Percentiles rank a stretch among this genome's conserved stretches.
These are phyloP conservation scores for Pseudorhombus dupliciocellatus DNA, from an alignment of 2,113 vertebrate genomes.

Conservation along the genomic window DNA sequence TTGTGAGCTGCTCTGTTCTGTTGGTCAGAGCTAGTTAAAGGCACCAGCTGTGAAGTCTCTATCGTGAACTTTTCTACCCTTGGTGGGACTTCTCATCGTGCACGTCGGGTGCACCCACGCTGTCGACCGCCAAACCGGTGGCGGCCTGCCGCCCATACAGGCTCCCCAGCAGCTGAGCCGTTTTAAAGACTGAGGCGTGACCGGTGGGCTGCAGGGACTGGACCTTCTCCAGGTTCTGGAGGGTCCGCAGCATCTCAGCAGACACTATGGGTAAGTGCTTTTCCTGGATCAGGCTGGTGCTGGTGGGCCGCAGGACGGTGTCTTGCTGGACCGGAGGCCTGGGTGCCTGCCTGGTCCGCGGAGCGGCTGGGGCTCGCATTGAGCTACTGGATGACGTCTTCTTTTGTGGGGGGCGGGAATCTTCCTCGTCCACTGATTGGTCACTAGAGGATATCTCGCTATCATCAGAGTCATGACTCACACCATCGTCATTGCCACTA, in stretches of 20 bases:
- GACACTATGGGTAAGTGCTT: constrained; percentile 84
- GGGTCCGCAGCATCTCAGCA: constrained; percentile 89
- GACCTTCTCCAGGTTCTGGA: constrained; percentile 86
- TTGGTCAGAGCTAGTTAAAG: constrained; percentile 82
- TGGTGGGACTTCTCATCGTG: constrained; percentile 21
- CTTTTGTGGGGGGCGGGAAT: constrained; percentile 47
- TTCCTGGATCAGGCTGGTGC: constrained; percentile 84
- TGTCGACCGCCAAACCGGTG: constrained; percentile 27
- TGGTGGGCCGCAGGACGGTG: constrained; percentile 74
- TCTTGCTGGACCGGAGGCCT: constrained; percentile 53
- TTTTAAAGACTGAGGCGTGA: constrained; percentile 90
- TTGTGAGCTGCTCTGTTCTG: constrained; percentile 20
- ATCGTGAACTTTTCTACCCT: constrained; percentile 83
- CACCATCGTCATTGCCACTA: constrained; percentile 57
- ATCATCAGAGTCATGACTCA: constrained; percentile 66
- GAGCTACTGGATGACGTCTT: constrained; percentile 10
- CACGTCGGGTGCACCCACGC: constrained; percentile 63
- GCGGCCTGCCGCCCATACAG: constrained; percentile 84
- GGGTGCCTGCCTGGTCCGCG: constrained; percentile 13
- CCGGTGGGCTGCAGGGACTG: constrained; percentile 82
- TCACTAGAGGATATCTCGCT: constrained; percentile 76
- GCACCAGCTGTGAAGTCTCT: constrained; percentile 87
- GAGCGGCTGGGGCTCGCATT: neutral
- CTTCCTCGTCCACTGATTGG: constrained; percentile 74
- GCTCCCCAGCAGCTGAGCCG: constrained; percentile 90